Percentiles rank a stretch among this genome's conserved stretches.
phyloP scores from a whole-genome alignment of 1,140 invertebrate species.

The Neodiprion pinetum region DNA sequence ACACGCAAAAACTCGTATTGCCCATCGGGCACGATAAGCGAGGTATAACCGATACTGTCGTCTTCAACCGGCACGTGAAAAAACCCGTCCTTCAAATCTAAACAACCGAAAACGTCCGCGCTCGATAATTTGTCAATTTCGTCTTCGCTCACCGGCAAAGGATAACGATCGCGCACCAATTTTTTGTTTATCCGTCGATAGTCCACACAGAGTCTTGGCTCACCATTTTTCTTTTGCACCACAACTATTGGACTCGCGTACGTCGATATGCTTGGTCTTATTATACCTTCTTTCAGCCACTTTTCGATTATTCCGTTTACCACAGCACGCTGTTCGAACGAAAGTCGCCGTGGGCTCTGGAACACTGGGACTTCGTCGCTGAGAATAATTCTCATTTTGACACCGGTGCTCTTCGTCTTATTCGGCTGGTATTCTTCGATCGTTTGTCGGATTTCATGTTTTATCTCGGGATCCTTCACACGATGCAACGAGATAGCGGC shows the following conservation, averaged over 20 bases:
- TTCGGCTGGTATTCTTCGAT: constrained; percentile 18
- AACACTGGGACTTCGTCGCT: constrained; percentile 25
- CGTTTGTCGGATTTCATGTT: no score
- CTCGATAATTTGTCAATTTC: constrained; percentile 22
- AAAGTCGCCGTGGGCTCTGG: constrained; percentile 20
- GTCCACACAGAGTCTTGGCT: constrained; percentile 47
- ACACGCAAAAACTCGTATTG: constrained; percentile 55
- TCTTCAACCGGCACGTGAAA: constrained; percentile 45
- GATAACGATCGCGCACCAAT: constrained; percentile 36
- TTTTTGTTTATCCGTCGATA: constrained; percentile 37
- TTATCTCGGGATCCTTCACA: no score
- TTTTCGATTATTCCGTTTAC: constrained; percentile 20
- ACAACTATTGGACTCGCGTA: constrained; percentile 59
- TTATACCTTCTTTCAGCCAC: constrained; percentile 24
- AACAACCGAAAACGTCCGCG: constrained; percentile 35
- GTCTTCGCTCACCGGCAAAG: constrained; percentile 34
- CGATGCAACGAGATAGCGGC: no score
- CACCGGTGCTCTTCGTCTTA: constrained; percentile 14
- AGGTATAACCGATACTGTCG: background rate
- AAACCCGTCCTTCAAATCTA: constrained; percentile 32
- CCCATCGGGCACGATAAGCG: background rate
- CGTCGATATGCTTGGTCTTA: constrained; percentile 46
- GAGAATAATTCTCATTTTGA: constrained; percentile 26
- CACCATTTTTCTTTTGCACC: constrained; percentile 57
- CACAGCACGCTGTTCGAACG: constrained; percentile 9